A percentile compares a stretch with the other conserved stretches of the same genome.
Conservation (phyloP, 1,140 invertebrate species). For the Hermetia illucens region DNA sequence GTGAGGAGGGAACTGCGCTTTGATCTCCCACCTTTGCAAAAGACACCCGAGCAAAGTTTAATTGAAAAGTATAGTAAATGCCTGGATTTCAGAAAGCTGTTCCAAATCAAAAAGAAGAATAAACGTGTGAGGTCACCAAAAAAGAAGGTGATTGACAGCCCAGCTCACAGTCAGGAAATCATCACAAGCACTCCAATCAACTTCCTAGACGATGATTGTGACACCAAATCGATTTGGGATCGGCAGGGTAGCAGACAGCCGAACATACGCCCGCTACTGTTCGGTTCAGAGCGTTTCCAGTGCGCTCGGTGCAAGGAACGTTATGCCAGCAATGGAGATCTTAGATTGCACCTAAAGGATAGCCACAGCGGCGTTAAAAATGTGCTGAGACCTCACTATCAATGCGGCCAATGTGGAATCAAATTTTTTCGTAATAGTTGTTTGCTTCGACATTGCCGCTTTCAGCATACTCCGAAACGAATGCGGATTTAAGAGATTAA, state of each 20-base stretch:
- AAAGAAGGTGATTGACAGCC: not conserved
- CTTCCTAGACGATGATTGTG: not conserved
- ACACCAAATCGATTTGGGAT: not conserved
- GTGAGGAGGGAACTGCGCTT: not conserved
- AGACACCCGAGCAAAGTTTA: not conserved
- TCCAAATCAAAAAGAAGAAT: slow-evolving; percentile 1
- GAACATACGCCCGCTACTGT: not conserved
- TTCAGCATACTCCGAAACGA: not conserved
- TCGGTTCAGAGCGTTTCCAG: not conserved
- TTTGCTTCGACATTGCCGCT: not conserved
- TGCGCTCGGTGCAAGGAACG: not conserved
- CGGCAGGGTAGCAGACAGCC: not conserved
- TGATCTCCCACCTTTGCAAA: not conserved
- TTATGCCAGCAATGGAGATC: not conserved
- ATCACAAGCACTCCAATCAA: not conserved
- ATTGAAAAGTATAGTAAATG: not conserved
- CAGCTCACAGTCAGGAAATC: not conserved
- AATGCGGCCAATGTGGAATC: not conserved
- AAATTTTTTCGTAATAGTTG: not conserved
- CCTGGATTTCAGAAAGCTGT: not conserved
- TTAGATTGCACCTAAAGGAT: not conserved
- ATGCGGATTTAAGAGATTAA: too few species aligned
- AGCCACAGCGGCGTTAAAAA: not conserved
- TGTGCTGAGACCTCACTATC: not conserved
- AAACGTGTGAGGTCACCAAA: too few species aligned